Evolutionary conservation across 2,888 invertebrate species (phyloP), one percentile per base, ranked within the genome.

Genomic region (Coenonympha arcania): DNA sequence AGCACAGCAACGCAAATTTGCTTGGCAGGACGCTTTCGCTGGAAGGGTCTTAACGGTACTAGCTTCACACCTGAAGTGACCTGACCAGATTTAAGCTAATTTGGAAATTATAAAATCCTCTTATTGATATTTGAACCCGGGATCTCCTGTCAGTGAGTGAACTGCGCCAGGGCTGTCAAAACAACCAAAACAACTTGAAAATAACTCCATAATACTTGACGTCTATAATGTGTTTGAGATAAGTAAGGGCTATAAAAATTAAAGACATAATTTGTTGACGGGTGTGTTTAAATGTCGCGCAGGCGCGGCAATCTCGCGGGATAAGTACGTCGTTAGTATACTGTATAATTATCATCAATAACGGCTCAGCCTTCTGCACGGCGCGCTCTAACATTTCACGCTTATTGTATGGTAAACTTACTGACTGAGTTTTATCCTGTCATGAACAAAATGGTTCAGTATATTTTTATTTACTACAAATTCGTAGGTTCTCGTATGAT

Each of bases 321-420:
- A 11, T 41, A 41, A 41, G 18, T 41, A 41, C 41, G 19, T 45
- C 36, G 39, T 31, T 34, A 19, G 30, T 28, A 45, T 52, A 49
- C 49, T 52, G 30, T 28, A 45, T 52, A 49, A 52, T 52, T 42
- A 46, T 49, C 20, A 37, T 30, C 24, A 40, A 52, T 52, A 49
- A 42, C 40, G 36, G 30, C 11, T 19, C 41, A 24, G 52, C 18
- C 19, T 19, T 41, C 41, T 33, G 30, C 11, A 18, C 41, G 19
- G 52, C 18, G 13, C 26, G 48, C 41, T 33, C 22, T 26, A 48
- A 41, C 33, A 26, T 13, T 48, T 41, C 34, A 24, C 24, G 41
- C 16, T 31, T 37, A 26, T 50, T 44, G 24, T 48, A 33, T 33
- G 48, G 18, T 41, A 41, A 41, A 41, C 28, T 11, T 2, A 13